Percentiles rank a stretch among this genome's conserved stretches.
Conservation (phyloP, 2,797 vertebrate genomes). For the Crax fasciolata region DNA sequence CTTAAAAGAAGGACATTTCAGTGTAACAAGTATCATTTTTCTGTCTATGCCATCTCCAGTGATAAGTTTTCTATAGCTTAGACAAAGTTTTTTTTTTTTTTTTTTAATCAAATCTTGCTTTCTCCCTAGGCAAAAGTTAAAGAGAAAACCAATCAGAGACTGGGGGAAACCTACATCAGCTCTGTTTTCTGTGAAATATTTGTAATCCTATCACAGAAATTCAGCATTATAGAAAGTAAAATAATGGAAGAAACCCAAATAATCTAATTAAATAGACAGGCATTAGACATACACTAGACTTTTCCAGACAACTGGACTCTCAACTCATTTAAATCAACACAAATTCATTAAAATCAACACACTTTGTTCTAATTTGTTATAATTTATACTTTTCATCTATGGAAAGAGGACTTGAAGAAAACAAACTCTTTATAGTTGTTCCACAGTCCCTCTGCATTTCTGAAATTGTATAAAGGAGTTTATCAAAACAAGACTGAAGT, state of each 20-base stretch:
- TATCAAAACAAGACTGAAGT: neutral
- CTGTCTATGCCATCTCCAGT: neutral
- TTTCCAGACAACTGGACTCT: neutral
- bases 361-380: neutral
- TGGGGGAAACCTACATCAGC: neutral
- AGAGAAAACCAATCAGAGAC: neutral
- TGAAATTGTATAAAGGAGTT: neutral
- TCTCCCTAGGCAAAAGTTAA: neutral
- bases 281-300: neutral
- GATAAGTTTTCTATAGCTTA: neutral
- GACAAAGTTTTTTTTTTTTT: neutral
- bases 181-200: neutral
- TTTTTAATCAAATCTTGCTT: neutral
- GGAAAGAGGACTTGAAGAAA: neutral
- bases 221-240: neutral
- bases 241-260: neutral
- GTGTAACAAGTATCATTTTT: neutral
- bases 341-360: neutral
- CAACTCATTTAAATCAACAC: neutral
- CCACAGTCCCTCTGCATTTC: neutral
- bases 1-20: neutral
- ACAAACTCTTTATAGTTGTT: neutral
- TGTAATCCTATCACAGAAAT: neutral
- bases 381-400: neutral
- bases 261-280: neutral